Base-by-base conservation (phyloP, 1,140 invertebrate species). In the Grapholita molesta region DNA sequence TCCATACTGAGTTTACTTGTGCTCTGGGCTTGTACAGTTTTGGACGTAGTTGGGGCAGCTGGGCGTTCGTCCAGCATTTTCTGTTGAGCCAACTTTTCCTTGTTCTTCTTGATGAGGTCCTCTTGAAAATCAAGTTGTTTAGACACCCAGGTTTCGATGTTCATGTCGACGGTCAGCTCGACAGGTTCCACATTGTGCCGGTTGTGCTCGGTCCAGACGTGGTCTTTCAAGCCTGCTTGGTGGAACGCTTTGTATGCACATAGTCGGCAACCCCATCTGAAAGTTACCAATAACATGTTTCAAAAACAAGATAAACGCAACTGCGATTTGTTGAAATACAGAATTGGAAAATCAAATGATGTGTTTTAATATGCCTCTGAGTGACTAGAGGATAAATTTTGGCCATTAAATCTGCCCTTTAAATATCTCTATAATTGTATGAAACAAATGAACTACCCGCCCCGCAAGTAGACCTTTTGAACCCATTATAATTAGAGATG, bases 211-310 rank as follows among this genome's bases (percentile, higher is more conserved):
- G 78, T 70, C 30, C 71, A 48, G 68, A 88, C 83, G 66, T 91
- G 89, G 0, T 84, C 85, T 1, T 76, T 76, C 0, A 91, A 72
- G 0, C 89, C 88, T 4, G 68, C 69, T 55, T 80, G 84, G 66
- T 91, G 89, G 74, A 89, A 91, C 8, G 84, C 89, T 70, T 89
- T 90, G 72, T 91, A 91, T 1, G 77, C 77, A 68, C 89, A 91
- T 9, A 86, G 72, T 11, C 70, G 76, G 67, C 89, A 91, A 8
- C 78, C 77, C 87, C 86, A 91, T 70, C 89, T 91, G 73, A 30
- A 84, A 55, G 4, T 18, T 15, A 42, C 7, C 1, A 3, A n/a
- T 18, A 18, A 15, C 18, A 48, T 48, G 18, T 48, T 18, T 5
- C 28, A 48, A 21, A 21, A 5, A n/a, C 35, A 38, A 38, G 35